These are phyloP conservation scores for Mormyrus iriodes DNA, from an alignment of 2,113 vertebrate species.

Conservation along the genomic window DNA sequence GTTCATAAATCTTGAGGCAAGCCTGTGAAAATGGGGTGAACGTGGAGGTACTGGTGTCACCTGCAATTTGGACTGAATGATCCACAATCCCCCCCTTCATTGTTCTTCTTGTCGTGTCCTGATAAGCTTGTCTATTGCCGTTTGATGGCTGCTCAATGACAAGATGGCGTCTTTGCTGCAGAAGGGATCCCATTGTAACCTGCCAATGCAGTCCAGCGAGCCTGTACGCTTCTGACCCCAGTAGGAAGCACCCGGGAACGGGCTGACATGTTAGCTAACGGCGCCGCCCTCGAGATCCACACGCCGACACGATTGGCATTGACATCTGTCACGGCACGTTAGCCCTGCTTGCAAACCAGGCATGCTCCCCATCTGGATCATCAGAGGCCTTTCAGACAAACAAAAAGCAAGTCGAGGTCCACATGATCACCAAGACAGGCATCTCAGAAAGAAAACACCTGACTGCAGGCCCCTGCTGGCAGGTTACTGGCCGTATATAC, in stretches of 20 bases:
- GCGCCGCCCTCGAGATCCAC: constrained; percentile 40
- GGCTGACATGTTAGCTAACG: constrained; percentile 48
- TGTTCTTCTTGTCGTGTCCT: not conserved
- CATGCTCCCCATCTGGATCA: constrained; percentile 22
- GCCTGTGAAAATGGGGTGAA: not conserved
- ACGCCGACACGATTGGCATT: constrained; percentile 56
- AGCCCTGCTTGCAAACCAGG: constrained; percentile 37
- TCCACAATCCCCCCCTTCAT: not conserved
- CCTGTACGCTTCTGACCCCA: not conserved
- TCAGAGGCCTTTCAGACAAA: constrained; percentile 38
- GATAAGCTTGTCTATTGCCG: not conserved
- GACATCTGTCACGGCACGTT: constrained; percentile 57
- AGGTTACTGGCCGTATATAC: not conserved
- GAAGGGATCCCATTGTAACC: constrained; percentile 34
- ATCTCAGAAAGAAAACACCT: not conserved
- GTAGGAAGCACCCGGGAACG: constrained; percentile 22
- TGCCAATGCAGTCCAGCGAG: constrained; percentile 41
- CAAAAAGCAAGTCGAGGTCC: not conserved
- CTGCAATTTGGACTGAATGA: not conserved
- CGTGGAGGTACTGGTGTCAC: not conserved
- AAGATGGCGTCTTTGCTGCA: constrained; percentile 13
- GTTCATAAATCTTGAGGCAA: not conserved
- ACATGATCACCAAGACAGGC: not conserved
- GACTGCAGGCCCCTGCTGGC: not conserved
- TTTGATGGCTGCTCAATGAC: not conserved